Conservation (phyloP, 2,113 vertebrate species). For the Phoenicopterus ruber region DNA sequence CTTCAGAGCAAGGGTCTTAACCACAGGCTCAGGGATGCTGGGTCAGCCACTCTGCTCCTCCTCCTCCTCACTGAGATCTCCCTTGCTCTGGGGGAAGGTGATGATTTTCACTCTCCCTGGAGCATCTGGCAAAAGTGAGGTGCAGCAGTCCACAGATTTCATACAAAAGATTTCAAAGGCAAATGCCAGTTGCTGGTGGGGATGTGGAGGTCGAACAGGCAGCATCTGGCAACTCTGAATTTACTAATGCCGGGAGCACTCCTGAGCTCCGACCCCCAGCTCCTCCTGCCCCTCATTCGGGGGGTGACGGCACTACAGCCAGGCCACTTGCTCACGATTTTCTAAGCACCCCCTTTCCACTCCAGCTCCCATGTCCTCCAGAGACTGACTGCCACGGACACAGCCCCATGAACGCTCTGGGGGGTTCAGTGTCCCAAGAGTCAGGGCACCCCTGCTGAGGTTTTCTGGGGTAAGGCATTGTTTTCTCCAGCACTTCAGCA, state of each 20-base stretch:
- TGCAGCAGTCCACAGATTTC: not conserved
- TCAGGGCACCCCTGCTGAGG: not conserved
- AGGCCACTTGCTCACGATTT: not conserved
- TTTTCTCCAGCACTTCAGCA: not conserved
- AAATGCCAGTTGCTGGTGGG: not conserved
- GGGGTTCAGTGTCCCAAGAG: not conserved
- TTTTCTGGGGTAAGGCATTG: not conserved
- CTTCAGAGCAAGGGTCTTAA: not conserved
- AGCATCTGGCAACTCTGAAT: not conserved
- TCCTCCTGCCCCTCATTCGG: not conserved
- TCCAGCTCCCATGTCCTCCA: not conserved
- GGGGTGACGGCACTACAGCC: not conserved
- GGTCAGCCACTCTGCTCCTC: not conserved
- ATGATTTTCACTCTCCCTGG: not conserved
- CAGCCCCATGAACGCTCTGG: rapidly evolving
- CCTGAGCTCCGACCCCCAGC: not conserved
- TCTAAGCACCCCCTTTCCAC: not conserved
- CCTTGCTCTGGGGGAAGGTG: not conserved
- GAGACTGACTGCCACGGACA: not conserved
- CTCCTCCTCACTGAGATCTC: not conserved
- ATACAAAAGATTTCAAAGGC: not conserved
- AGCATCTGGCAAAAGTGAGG: not conserved
- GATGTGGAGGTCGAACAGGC: not conserved
- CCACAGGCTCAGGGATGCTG: not conserved
- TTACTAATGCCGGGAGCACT: not conserved